Evolutionary conservation across 53 echinoderm and acorn worm species (phyloP).

Genomic region (Glandiceps talaboti): DNA sequence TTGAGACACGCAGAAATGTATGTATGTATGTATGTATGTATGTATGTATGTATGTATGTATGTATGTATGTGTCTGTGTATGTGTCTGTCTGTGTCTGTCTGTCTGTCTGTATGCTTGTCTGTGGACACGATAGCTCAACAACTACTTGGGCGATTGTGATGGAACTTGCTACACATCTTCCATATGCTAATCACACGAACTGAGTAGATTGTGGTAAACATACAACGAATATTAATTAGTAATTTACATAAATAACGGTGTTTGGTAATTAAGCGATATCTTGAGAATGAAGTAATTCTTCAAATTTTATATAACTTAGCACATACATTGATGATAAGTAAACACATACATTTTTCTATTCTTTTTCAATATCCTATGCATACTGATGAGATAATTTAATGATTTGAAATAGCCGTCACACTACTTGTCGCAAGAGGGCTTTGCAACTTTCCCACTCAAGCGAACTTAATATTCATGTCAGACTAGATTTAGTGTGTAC

Average conservation of each 20-base stretch:
- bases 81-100: not conserved
- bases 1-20: no score
- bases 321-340: not conserved
- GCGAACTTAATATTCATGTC: no score
- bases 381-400: no score
- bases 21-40: not conserved
- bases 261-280: not conserved
- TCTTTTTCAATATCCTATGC: no score
- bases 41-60: not conserved
- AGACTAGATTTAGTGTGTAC: no score
- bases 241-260: not conserved
- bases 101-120: not conserved
- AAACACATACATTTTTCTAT: not conserved
- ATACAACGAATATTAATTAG: no score
- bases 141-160: not conserved
- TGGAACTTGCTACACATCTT: not conserved
- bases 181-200: not conserved
- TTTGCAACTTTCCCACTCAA: no score
- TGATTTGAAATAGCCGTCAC: no score
- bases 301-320: not conserved
- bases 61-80: not conserved
- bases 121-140: no score
- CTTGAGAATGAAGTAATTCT: not conserved
- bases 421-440: no score
- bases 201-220: not conserved